Evolutionary conservation across 2,888 invertebrate species (phyloP), one percentile per base, ranked within the genome.

Genomic region (Agrochola circellaris): DNA sequence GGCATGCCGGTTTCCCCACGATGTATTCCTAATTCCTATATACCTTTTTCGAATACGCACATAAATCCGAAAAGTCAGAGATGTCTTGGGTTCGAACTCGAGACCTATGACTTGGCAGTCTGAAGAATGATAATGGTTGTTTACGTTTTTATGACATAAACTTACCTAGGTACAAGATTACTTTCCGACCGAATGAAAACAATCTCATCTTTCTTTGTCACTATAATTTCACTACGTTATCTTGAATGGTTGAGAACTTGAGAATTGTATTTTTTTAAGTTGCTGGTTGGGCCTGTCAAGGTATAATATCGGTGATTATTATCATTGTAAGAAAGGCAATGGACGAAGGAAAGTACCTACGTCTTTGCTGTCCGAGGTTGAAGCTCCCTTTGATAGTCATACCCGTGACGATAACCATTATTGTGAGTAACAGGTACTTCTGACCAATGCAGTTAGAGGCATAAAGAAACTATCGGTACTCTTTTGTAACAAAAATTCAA

Each of bases 381-480:
- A 38, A 66, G 1, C 23, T 42, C 64, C 72, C 45, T 82, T 83
- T 85, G 77, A 72, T 38, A 48, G 0, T 48, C 26, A 75, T 20
- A 69, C 20, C 64, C 82, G 68, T 82, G 85, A 85, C 85, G 69
- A 62, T 20, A 67, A 7, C 62, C 17, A 58, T 61, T 62, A 62
- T 81, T 38, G 51, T 70, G n/a, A 38, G 45, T 26, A 82, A 72
- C 62, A 72, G 64, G 60, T 72, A 77, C 48, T 38, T 72, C 4
- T 26, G 8, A 20, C 42, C 60, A 7, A 34, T 61, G 56, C 77
- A 72, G 82, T 72, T 61, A 69, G 0, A 17, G 9, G 26, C 64
- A 34, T 64, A 72, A 61, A 70, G 54, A 71, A 75, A n/a, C 13
- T 38, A 48, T 61, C 77, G 67, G 62, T 60, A 70, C 45, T 69